Conservation (phyloP, 2,113 vertebrate species). For the Myxocyprinus asiaticus region DNA sequence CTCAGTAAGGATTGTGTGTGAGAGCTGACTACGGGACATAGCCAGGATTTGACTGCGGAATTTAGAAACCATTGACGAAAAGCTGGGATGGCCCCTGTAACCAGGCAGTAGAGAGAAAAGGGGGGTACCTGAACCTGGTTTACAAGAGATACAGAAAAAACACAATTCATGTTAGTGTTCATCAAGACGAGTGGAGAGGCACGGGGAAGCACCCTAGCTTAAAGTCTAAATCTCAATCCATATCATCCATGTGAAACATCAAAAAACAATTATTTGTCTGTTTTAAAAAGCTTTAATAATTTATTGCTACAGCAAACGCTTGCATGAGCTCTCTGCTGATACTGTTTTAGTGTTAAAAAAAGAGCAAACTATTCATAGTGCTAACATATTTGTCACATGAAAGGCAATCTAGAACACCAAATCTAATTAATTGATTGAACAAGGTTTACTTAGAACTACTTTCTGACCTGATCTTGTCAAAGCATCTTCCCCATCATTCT, state of each 20-base stretch:
- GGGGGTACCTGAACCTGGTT: conserved; percentile 71
- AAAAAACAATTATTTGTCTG: too few species aligned
- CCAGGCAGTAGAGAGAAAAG: conserved; percentile 87
- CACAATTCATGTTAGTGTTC: not conserved
- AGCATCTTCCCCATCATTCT: conserved; percentile 80
- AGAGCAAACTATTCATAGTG: too few species aligned
- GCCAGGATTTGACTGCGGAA: conserved; percentile 86
- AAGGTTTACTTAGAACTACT: not conserved
- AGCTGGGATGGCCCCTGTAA: conserved; percentile 86
- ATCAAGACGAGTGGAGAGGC: not conserved
- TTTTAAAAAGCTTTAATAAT: too few species aligned
- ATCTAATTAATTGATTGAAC: too few species aligned
- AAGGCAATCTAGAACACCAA: too few species aligned
- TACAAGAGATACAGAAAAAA: conserved; percentile 5
- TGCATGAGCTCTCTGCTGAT: too few species aligned
- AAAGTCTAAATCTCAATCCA: too few species aligned
- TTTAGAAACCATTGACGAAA: conserved; percentile 83
- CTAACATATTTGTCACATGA: too few species aligned
- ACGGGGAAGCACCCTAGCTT: too few species aligned
- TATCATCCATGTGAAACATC: too few species aligned
- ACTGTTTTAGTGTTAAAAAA: too few species aligned
- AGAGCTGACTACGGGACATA: conserved; percentile 88
- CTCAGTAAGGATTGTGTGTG: conserved; percentile 90
- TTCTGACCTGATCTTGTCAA: conserved; percentile 77
- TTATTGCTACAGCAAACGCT: too few species aligned